Evolutionary conservation across 2,888 invertebrate genomes (phyloP), one percentile per base, ranked within the genome.

Genomic region (Agrochola circellaris): DNA sequence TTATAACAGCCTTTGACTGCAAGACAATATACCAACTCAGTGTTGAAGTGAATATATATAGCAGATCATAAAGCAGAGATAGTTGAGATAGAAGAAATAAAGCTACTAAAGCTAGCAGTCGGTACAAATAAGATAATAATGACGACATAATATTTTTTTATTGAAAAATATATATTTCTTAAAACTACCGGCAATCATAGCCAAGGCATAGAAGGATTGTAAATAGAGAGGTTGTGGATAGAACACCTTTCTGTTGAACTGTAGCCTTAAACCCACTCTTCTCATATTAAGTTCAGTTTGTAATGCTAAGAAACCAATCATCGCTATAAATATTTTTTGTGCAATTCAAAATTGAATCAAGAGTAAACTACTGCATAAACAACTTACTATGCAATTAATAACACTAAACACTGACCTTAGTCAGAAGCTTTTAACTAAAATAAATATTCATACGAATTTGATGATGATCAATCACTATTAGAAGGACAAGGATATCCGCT

Each of bases 381-480:
- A 62, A 73, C 23, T 75, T 72, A 71, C n/a, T 38, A 26, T 15
- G 4, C 15, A 65, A 77, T 60, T 71, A 58, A 66, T 54, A 34
- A 65, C 58, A 60, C 42, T 75, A 30, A 71, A 38, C 4, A 66
- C 26, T 74, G 85, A 73, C 87, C 84, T 88, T 70, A 78, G 45
- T 30, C 0, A 34, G 48, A 38, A 56, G 60, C 48, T 73, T 76
- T 82, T 76, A 73, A 65, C 45, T n/a, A 42, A 65, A 79, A 67
- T 74, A 48, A 77, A 83, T 81, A 88, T 86, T 78, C 69, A 79
- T 75, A 30, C 9, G 42, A 79, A 78, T 74, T 72, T 72, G 48
- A 68, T 79, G 66, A 69, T 76, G 65, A 84, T 77, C 76, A 58
- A 84, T 77, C 74, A 82, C n/a, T 45, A 56, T 13, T 1, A 58